Evolutionary conservation across 2,888 invertebrate genomes (phyloP).

Genomic region (Matsumyia berberina): DNA sequence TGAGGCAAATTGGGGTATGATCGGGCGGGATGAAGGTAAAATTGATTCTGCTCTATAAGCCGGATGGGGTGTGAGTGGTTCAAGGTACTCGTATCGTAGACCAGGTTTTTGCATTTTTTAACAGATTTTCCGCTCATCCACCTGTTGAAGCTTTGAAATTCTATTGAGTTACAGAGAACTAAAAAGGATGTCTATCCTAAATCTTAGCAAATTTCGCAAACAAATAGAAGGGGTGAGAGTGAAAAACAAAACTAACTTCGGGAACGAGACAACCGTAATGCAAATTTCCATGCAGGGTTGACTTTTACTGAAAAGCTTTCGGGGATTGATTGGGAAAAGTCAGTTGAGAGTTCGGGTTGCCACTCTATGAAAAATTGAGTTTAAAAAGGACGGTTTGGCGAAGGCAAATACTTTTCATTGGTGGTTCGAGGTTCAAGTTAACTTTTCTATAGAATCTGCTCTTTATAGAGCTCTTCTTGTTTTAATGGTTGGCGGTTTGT

Average conservation of each 20-base stretch:
- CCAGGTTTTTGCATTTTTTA: constrained; percentile 24
- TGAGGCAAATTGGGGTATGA: constrained; percentile 11
- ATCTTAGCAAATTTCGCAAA: constrained; percentile 55
- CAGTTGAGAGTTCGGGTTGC: constrained; percentile 17
- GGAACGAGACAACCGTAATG: constrained; percentile 22
- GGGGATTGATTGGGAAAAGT: constrained; percentile 18
- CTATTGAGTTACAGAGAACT: constrained; percentile 25
- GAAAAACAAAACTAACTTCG: not conserved
- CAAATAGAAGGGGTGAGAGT: constrained; percentile 4
- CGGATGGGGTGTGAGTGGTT: not conserved
- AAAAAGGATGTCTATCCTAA: constrained; percentile 39
- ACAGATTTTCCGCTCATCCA: constrained; percentile 25
- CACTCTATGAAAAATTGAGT: constrained; percentile 1
- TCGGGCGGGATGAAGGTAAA: not conserved
- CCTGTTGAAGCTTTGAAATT: constrained; percentile 63
- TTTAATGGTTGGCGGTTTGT: not conserved
- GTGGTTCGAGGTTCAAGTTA: too few relatives aligned
- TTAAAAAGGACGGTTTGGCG: too few relatives aligned
- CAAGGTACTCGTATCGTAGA: constrained; percentile 4
- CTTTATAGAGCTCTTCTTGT: too few relatives aligned
- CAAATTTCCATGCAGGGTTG: constrained; percentile 17
- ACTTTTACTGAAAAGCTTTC: constrained; percentile 42
- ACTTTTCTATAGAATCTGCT: too few relatives aligned
- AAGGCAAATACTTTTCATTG: too few relatives aligned
- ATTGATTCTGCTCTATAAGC: not conserved